Conservation (phyloP, 2,113 vertebrate species). For the Pseudonaja textilis region DNA sequence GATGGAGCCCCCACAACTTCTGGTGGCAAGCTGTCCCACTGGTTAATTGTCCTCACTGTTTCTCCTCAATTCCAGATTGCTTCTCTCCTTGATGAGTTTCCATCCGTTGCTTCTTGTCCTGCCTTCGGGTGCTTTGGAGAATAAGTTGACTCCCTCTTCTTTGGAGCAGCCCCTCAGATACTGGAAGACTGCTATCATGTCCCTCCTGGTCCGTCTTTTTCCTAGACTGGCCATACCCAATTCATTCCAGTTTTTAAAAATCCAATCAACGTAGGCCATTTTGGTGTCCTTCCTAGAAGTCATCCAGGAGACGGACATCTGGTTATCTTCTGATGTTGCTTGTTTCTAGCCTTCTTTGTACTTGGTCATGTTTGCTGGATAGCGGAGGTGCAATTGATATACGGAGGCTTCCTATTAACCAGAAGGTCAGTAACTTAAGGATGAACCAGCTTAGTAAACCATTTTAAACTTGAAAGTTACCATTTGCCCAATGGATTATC, state of each 20-base stretch:
- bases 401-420: not conserved
- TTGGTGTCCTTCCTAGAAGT: not conserved
- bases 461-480: not conserved
- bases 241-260: not conserved
- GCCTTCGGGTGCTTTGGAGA: too few species aligned
- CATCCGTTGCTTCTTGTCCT: too few species aligned
- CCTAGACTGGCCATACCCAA: too few species aligned
- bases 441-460: not conserved
- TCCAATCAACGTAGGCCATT: not conserved
- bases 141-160: too few species aligned
- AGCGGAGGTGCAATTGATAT: not conserved
- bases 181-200: too few species aligned
- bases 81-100: too few species aligned
- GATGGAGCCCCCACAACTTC: too few species aligned
- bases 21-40: too few species aligned
- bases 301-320: not conserved
- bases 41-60: too few species aligned
- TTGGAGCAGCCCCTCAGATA: too few species aligned
- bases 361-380: not conserved
- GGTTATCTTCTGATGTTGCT: not conserved
- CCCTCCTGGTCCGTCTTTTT: too few species aligned
- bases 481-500: not conserved
- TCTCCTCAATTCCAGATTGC: too few species aligned
- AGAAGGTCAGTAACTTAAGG: not conserved
- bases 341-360: not conserved